These are phyloP conservation scores for Tauraco hartlaubi DNA, from an alignment of 2,797 vertebrate species.

Conservation along the genomic window DNA sequence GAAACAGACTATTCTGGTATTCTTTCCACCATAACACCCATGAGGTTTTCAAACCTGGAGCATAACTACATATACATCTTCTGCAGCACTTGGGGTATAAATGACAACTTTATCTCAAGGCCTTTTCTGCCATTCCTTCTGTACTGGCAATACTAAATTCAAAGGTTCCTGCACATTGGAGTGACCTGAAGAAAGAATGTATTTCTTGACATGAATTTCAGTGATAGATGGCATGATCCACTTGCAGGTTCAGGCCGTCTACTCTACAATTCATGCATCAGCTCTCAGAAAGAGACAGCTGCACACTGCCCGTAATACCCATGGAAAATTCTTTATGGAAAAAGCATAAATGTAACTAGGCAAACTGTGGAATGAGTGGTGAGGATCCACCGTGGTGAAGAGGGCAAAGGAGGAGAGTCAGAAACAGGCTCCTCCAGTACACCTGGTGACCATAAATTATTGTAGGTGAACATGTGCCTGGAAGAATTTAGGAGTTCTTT, in stretches of 20 bases:
- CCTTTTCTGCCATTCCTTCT: background rate
- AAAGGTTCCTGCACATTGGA: background rate
- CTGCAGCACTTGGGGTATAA: background rate
- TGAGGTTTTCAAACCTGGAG: background rate
- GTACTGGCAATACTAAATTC: background rate
- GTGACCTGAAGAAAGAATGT: background rate
- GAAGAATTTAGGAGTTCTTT: background rate
- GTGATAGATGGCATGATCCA: background rate
- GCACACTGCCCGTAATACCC: background rate
- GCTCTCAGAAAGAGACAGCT: background rate
- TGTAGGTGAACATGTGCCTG: background rate
- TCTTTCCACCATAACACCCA: background rate
- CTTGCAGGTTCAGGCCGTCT: background rate
- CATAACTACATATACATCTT: background rate
- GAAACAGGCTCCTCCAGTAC: background rate
- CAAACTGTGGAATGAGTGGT: accelerated
- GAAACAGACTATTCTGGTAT: background rate
- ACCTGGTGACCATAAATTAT: background rate
- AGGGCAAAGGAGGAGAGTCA: background rate
- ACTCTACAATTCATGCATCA: background rate
- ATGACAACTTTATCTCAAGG: background rate
- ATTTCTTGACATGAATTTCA: background rate
- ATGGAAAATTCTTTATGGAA: background rate
- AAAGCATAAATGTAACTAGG: background rate
- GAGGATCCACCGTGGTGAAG: background rate